These are phyloP conservation scores for Athalia rosae DNA, from an alignment of 2,888 invertebrate species.

Conservation along the genomic window DNA sequence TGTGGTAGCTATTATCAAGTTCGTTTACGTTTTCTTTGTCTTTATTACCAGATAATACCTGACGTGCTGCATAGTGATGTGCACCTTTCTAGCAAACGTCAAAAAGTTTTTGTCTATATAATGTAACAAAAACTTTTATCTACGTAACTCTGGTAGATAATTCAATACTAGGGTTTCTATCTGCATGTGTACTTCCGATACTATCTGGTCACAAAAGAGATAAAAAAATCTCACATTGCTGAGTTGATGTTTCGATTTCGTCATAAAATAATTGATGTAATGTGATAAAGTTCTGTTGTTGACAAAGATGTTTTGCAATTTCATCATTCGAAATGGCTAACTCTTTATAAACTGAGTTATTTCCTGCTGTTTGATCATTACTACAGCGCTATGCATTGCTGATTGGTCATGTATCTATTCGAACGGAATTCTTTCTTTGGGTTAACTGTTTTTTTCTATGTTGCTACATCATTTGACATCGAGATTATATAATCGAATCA, in stretches of 20 bases:
- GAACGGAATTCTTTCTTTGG: constrained; percentile 1
- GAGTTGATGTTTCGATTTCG: constrained; percentile 12
- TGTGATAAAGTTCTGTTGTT: constrained; percentile 22
- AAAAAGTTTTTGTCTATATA: background rate
- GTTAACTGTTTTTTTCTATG: constrained; percentile 1
- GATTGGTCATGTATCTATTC: background rate
- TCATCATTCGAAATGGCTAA: constrained; percentile 12
- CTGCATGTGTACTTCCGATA: background rate
- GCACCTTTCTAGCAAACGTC: background rate
- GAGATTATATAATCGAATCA: no score
- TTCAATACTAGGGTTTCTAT: background rate
- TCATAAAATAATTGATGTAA: constrained; percentile 26
- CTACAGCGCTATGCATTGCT: background rate
- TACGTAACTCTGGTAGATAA: background rate
- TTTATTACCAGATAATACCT: constrained; percentile 12
- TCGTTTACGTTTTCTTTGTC: constrained; percentile 48
- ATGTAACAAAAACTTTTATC: background rate
- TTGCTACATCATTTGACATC: background rate
- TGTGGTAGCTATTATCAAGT: constrained; percentile 52
- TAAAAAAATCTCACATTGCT: background rate
- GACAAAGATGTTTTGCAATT: constrained; percentile 16
- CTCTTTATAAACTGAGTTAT: constrained; percentile 21
- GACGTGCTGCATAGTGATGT: background rate
- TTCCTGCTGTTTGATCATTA: background rate
- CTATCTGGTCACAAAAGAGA: constrained; percentile 9